Percentiles rank a stretch among this genome's conserved stretches.
phyloP scores from a whole-genome alignment of 1,140 invertebrate species.

The Pantala flavescens region DNA sequence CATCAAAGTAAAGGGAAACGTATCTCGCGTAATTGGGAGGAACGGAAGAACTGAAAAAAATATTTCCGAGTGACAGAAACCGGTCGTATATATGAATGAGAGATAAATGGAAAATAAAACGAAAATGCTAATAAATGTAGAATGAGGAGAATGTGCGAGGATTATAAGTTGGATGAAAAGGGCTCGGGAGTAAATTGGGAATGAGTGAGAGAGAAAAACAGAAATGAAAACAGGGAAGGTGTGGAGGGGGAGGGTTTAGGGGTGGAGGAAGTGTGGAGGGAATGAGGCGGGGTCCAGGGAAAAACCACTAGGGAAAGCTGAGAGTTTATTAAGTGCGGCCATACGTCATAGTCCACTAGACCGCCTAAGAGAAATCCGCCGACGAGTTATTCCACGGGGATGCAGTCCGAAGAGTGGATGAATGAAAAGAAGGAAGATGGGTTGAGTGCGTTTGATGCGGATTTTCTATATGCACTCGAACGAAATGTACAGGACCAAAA shows the following conservation, averaged over 20 bases:
- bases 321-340: background rate
- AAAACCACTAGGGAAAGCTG: background rate
- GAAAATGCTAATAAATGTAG: no score
- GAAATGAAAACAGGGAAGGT: background rate
- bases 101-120: no score
- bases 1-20: no score
- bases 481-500: no score
- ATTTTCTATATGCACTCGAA: no score
- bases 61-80: no score
- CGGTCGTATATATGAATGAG: no score
- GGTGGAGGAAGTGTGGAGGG: background rate
- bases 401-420: background rate
- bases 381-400: background rate
- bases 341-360: constrained; percentile 4
- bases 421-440: background rate
- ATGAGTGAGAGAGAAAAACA: background rate
- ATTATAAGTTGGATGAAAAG: no score
- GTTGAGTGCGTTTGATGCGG: no score
- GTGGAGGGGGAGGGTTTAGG: background rate
- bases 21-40: no score
- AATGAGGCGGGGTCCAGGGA: background rate
- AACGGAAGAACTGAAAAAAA: no score
- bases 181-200: background rate
- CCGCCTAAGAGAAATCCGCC: background rate
- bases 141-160: no score